Evolutionary conservation across 2,888 invertebrate species (phyloP).

Genomic region (Phytoseiulus persimilis): DNA sequence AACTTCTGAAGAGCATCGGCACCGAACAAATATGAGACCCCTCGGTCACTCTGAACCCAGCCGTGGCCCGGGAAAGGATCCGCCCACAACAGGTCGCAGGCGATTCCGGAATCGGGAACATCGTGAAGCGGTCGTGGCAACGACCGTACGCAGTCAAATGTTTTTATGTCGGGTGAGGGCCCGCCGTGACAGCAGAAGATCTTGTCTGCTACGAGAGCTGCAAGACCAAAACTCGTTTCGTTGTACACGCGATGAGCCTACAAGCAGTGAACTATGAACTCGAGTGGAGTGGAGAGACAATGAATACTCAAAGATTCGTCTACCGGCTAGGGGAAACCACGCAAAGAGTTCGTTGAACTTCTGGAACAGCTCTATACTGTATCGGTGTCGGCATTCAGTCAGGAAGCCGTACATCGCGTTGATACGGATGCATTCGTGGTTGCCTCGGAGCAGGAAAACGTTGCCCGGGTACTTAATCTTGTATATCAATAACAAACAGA

Average conservation of each 20-base stretch:
- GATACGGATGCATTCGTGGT: conserved; percentile 94
- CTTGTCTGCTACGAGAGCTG: conserved; percentile 57
- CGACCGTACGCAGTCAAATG: conserved; percentile 57
- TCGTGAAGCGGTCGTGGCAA: conserved; percentile 56
- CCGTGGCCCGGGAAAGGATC: conserved; percentile 52
- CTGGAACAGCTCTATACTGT: conserved; percentile 59
- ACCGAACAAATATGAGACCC: conserved; percentile 94
- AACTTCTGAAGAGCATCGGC: conserved; percentile 92
- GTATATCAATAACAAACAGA: conserved; percentile 87
- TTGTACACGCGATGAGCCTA: not conserved
- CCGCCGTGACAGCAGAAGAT: conserved; percentile 62
- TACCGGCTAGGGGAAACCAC: conserved; percentile 55
- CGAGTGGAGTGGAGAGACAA: not conserved
- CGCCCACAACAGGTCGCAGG: conserved; percentile 55
- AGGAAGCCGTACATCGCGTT: conserved; percentile 96
- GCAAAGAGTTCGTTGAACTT: conserved; percentile 60
- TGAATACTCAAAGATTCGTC: not conserved
- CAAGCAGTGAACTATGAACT: not conserved
- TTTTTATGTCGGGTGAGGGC: conserved; percentile 82
- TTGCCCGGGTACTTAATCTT: conserved; percentile 73
- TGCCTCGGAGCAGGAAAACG: conserved; percentile 89
- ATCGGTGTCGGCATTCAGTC: conserved; percentile 68
- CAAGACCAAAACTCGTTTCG: not conserved
- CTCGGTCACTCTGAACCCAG: conserved; percentile 87
- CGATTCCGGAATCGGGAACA: conserved; percentile 53